A percentile compares a stretch with the other conserved stretches of the same genome.
Evolutionary conservation across 2,888 invertebrate genomes (phyloP).

Genomic region (Camponotus fellah): DNA sequence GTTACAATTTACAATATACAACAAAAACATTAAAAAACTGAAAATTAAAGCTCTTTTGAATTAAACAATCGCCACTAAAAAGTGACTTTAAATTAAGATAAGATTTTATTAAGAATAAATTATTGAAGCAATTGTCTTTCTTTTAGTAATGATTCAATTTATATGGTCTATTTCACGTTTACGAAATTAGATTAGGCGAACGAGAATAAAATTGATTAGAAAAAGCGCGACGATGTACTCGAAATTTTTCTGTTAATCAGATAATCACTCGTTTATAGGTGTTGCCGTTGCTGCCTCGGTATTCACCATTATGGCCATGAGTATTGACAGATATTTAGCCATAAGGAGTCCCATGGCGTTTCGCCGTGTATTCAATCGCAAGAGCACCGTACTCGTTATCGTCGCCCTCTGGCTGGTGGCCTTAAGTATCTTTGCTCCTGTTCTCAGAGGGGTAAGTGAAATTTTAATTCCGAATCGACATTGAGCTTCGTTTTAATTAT

Average conservation of each 20-base stretch:
- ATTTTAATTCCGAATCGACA: neutral
- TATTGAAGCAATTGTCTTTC: neutral
- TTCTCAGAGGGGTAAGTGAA: conserved; percentile 87
- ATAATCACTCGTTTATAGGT: conserved; percentile 86
- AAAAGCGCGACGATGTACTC: neutral
- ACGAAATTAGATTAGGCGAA: neutral
- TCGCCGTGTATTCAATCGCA: conserved; percentile 90
- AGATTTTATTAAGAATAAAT: neutral
- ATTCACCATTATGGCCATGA: conserved; percentile 93
- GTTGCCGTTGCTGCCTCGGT: conserved; percentile 93
- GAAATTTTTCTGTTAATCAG: neutral
- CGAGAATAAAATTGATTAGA: neutral
- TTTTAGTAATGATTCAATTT: neutral
- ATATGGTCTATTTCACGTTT: neutral
- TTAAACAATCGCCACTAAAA: neutral
- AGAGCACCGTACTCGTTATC: conserved; percentile 89
- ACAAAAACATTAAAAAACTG: neutral
- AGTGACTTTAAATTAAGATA: neutral
- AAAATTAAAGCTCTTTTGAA: neutral
- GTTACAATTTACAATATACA: neutral
- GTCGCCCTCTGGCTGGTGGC: conserved; percentile 90
- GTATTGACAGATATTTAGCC: conserved; percentile 91
- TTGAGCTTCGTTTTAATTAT: neutral
- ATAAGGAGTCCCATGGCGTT: conserved; percentile 92
- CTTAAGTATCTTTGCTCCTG: conserved; percentile 90